Conservation (phyloP, 1,140 invertebrate genomes). For the Sitophilus oryzae region DNA sequence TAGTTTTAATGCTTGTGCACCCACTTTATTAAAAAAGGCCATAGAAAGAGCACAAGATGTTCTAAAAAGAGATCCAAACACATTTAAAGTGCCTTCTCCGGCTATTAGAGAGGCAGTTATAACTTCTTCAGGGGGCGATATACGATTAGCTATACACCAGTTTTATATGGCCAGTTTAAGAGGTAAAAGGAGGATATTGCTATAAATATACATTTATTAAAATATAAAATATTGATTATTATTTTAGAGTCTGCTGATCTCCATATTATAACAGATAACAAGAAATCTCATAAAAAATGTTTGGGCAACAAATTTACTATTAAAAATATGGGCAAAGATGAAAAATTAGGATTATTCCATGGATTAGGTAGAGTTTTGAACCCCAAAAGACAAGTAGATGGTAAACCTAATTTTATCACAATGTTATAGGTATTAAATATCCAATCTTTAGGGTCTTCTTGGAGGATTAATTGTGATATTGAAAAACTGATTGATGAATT, state of each 20-base stretch:
- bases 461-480: slow-evolving; percentile 55
- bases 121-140: slow-evolving; percentile 61
- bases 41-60: slow-evolving; percentile 56
- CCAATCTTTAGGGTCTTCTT: slow-evolving; percentile 14
- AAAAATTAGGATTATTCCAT: slow-evolving; percentile 64
- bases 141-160: slow-evolving; percentile 64
- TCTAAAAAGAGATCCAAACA: slow-evolving; percentile 47
- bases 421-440: background rate
- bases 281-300: slow-evolving; percentile 34
- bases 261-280: slow-evolving; percentile 37
- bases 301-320: slow-evolving; percentile 38
- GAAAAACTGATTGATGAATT: slow-evolving; percentile 60
- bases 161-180: slow-evolving; percentile 62
- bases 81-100: slow-evolving; percentile 51
- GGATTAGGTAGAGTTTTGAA: slow-evolving; percentile 69
- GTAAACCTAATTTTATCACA: background rate
- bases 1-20: slow-evolving; percentile 60
- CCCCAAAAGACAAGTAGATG: slow-evolving; percentile 57
- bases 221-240: background rate
- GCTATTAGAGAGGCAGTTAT: slow-evolving; percentile 60
- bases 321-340: slow-evolving; percentile 55
- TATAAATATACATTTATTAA: too few species aligned
- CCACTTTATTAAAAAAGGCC: slow-evolving; percentile 58
- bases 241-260: slow-evolving; percentile 27
- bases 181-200: slow-evolving; percentile 45